Conservation (phyloP, 2,113 vertebrate species). For the Zosterops borbonicus region DNA sequence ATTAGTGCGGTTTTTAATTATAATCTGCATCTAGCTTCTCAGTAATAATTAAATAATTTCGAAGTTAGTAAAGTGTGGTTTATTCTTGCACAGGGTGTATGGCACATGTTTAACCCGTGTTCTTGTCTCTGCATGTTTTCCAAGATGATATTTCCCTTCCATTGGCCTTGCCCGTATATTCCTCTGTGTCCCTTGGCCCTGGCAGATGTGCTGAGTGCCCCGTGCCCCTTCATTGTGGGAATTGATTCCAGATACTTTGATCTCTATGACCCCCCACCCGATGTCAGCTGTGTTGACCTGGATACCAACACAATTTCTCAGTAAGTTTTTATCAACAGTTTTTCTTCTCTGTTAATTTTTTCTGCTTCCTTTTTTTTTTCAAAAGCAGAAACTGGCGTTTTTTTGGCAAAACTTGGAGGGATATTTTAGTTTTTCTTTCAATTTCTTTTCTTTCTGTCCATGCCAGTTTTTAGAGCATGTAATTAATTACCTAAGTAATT, state of each 20-base stretch:
- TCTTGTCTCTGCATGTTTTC: constrained; percentile 10
- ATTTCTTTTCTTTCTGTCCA: neutral
- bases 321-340: constrained; percentile 78
- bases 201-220: constrained; percentile 94
- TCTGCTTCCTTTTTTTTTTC: neutral
- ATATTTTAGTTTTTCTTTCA: neutral
- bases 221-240: constrained; percentile 96
- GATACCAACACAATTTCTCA: constrained; percentile 99
- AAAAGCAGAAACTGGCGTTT: neutral
- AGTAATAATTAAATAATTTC: neutral
- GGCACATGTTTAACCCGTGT: neutral
- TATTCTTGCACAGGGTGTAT: neutral
- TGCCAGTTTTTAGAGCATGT: neutral
- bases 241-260: constrained; percentile 99
- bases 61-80: neutral
- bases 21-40: neutral
- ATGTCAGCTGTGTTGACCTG: constrained; percentile 96
- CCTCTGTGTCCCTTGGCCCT: constrained; percentile 95
- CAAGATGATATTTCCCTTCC: constrained; percentile 99
- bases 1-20: neutral
- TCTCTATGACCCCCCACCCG: constrained; percentile 93
- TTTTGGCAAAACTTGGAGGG: neutral
- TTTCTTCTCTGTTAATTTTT: neutral
- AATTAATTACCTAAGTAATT: neutral
- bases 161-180: constrained; percentile 98